A percentile compares a stretch with the other conserved stretches of the same genome.
Evolutionary conservation across 2,797 vertebrate species (phyloP).

Genomic region (Amblyopsis hoosieri): DNA sequence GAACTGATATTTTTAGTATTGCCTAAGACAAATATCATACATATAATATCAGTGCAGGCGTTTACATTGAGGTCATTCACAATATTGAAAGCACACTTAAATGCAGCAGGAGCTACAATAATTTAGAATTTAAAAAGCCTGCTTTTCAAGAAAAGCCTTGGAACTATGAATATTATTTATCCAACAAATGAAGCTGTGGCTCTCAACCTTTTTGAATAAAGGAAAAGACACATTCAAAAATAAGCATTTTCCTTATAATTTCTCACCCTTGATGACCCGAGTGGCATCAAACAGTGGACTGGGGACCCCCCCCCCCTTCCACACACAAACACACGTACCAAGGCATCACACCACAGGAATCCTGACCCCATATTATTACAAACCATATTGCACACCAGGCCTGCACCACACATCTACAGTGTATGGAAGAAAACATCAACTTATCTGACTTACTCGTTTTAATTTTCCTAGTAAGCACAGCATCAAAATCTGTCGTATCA

Average conservation of each 20-base stretch:
- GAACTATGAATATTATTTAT: no score
- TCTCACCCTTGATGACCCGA: not conserved
- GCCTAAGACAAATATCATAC: constrained; percentile 68
- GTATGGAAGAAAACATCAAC: not conserved
- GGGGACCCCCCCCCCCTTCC: no score
- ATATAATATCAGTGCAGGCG: not conserved
- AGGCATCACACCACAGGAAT: no score
- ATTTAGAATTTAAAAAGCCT: no score
- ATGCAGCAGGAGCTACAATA: no score
- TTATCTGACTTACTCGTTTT: constrained; percentile 83
- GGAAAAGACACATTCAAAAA: not conserved
- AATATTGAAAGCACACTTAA: no score
- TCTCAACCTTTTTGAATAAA: not conserved
- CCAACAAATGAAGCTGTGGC: not conserved
- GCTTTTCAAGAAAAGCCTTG: no score
- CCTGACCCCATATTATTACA: no score
- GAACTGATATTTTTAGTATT: constrained; percentile 85
- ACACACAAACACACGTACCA: no score
- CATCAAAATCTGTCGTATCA: constrained; percentile 92
- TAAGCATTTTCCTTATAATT: not conserved
- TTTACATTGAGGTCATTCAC: not conserved
- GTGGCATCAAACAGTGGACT: no score
- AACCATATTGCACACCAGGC: not conserved
- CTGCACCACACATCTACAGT: not conserved
- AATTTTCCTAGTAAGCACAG: constrained; percentile 82